phyloP scores from a whole-genome alignment of 2,113 vertebrate species.

The Nothocercus julius region DNA sequence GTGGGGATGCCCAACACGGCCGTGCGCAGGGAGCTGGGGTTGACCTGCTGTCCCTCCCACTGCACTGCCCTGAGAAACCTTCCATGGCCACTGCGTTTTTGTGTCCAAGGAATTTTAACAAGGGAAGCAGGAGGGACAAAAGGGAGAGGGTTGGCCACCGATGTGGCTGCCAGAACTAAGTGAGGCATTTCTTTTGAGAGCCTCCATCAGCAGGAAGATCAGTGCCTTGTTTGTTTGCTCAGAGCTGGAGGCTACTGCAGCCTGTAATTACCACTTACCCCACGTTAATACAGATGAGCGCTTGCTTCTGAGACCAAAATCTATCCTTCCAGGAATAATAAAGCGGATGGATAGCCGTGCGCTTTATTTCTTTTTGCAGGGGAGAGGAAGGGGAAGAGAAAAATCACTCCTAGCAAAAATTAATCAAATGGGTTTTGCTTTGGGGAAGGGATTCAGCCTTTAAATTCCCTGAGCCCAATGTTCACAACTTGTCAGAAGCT shows the following conservation, averaged over 20 bases:
- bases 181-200: not conserved
- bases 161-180: not conserved
- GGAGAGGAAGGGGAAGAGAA: not conserved
- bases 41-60: not conserved
- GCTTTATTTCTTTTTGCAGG: not conserved
- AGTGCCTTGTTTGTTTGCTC: not conserved
- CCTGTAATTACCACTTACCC: not conserved
- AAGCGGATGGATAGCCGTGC: not conserved
- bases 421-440: not conserved
- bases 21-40: not conserved
- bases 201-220: not conserved
- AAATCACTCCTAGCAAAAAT: not conserved
- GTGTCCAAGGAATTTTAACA: not conserved
- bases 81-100: rapidly evolving
- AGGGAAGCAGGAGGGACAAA: not conserved
- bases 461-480: not conserved
- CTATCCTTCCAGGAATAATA: not conserved
- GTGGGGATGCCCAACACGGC: not conserved
- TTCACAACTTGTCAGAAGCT: not conserved
- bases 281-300: not conserved
- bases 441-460: rapidly evolving
- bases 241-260: not conserved
- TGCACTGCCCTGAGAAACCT: too few species aligned
- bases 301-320: not conserved
- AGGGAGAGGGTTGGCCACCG: not conserved